Evolutionary conservation across 37 sponge, comb jelly and placozoan species (phyloP), one percentile per base, ranked within the genome.

Genomic region (Beroe forskalii): DNA sequence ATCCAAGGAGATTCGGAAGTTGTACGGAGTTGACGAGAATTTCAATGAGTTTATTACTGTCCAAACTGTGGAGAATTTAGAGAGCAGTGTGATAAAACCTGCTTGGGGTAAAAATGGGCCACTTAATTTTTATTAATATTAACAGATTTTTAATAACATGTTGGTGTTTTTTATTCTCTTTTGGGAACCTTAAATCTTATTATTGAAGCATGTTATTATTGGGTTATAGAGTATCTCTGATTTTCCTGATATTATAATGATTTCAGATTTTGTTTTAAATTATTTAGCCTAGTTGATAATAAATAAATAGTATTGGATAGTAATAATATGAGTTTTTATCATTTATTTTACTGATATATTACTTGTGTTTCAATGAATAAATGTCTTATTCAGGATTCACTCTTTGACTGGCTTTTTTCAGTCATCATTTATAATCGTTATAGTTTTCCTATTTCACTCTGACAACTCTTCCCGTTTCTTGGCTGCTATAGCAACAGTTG

Each of bases 1-100:
- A 44, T 80, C 0, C 44, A 44, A 37, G n/a, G 86, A 80, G 86
- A 14, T 80, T 2, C 12, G 86, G 27, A 37, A 80, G 86, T 43
- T 80, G 48, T 80, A 80, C 48, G 42, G 42, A 25, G 86, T 80
- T 12, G 86, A 80, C 27, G 55, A 44, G 28, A 23, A n/a, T 25
- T 8, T 22, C 31, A 44, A 80, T 43, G 55, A 80, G 55, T 80
- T 44, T 25, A 80, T 80, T 28, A 80, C 86, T 6, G 27, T 80
- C 14, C 28, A 37, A 24, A 42, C 86, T 44, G 86, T 80, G 4
- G 1, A 23, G 12, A 48, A 48, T 48, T 6, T 48, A 42, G 55
- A 44, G 55, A 25, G 35, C 0, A 23, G 86, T 4, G 86, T 23
- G n/a, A 48, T 42, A 0, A 12, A 23, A 6, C 86, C 86, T 6